Evolutionary conservation across 2,888 invertebrate genomes (phyloP), one percentile per base, ranked within the genome.

Genomic region (Drosophila neotestacea): DNA sequence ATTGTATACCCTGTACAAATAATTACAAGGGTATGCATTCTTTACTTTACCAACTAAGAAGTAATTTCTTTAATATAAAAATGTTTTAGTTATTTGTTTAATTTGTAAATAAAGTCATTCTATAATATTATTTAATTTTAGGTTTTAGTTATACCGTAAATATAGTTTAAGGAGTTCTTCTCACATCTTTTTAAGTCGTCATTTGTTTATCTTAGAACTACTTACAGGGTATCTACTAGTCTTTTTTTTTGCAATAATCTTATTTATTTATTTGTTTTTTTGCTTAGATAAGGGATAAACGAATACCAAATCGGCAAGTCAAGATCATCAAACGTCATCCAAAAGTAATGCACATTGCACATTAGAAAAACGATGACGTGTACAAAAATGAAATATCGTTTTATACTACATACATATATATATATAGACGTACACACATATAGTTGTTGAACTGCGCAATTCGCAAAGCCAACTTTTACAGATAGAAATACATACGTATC

Each of bases 321-420:
- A 28, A 70, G 70, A 69, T 59, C 42, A 39, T 11, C 38, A 22
- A 30, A 50, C 52, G 69, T 73, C 67, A 52, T 42, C 32, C n/a
- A 13, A 47, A 38, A 22, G n/a, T 22, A 13, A 64, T 39, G 16
- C 61, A 54, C 27, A 38, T 71, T 39, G 42, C 27, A 46, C 39
- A 41, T 30, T 41, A 11, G 41, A 47, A 36, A 67, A 42, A 13
- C 30, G 41, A 36, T 41, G 54, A 41, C 16, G 54, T 11, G 13
- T 10, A 48, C 11, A 36, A 50, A 7, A 34, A 22, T 4, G 10
- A n/a, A 13, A 16, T 27, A 44, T 27, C 10, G 13, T 27, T 27
- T 44, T 30, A 36, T 30, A 30, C 16, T 27, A 38, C 10, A 46
- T 4, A 34, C 32, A 11, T n/a, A 38, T 4, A 28, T n/a, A 11